Base-by-base conservation (phyloP, 2,113 vertebrate species). In the Phalacrocorax carbo region DNA sequence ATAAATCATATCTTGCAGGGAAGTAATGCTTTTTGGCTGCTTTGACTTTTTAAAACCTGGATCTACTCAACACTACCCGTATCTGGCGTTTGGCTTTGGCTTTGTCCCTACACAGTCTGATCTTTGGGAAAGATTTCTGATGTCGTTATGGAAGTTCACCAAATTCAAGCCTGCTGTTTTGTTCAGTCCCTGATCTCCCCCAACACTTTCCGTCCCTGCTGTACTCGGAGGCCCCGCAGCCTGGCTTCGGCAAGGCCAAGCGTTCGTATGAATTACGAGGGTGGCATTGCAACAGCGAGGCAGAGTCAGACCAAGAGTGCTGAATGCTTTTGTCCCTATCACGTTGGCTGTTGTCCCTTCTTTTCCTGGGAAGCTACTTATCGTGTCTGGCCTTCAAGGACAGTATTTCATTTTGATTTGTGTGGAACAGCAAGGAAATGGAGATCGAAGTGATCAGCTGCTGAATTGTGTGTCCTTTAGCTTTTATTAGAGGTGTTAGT, bases 381-480 rank as follows among this genome's bases (percentile, higher is more conserved):
- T 4, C 3, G 14, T 46, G 23, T 25, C 44, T 88, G 52, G 69
- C 48, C 77, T 64, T 87, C 69, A 91, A 87, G 72, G 91, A 30
- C 57, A 57, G 22, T 60, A 68, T 93, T 78, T 94, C 73, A 71
- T 78, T 96, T 84, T 97, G 83, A 96, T 96, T 94, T 95, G 83
- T 87, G 89, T 78, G 69, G 38, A 89, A 15, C 65, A 86, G 29
- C 44, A 48, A 68, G 65, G 73, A 84, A 87, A 78, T 36, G 44
- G 88, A 80, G 69, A 94, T 55, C 12, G 3, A 65, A 78, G 60
- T 46, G 60, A 82, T 82, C 77, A 82, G 65, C 89, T 58, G 27
- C 80, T 86, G 89, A 78, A 42, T 9, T 64, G 72, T 62, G 62
- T 48, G 83, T 84, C 86, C 84, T 95, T 84, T 89, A n/a, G 51